Evolutionary conservation across 2,888 invertebrate species (phyloP).

Genomic region (Orthosia gracilis): DNA sequence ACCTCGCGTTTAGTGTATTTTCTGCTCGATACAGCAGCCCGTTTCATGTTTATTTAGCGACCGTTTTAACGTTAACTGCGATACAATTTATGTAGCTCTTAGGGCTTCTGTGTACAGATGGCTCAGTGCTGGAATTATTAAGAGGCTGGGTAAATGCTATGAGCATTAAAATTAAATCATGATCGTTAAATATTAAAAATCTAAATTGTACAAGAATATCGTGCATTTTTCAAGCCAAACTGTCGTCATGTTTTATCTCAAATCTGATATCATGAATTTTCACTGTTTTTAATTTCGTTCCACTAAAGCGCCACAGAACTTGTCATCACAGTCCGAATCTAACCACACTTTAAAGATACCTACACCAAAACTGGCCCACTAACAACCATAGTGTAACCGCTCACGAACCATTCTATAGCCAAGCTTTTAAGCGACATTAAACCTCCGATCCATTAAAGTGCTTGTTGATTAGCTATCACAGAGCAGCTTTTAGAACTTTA

Average conservation of each 20-base stretch:
- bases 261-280: background rate
- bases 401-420: background rate
- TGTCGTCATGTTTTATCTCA: background rate
- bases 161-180: background rate
- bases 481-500: conserved; percentile 1
- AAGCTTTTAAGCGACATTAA: background rate
- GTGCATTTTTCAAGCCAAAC: background rate
- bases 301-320: no score
- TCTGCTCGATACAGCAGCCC: conserved; percentile 11
- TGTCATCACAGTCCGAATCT: no score
- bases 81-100: conserved; percentile 26
- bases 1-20: background rate
- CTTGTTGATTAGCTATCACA: background rate
- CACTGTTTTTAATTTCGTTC: no score
- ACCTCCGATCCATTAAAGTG: background rate
- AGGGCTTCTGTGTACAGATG: background rate
- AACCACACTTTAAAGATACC: no score
- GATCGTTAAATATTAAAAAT: conserved; percentile 1
- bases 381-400: no score
- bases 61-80: background rate
- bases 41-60: background rate
- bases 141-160: conserved; percentile 7
- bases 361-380: background rate
- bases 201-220: no score
- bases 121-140: conserved; percentile 2